Conservation (phyloP, 23 tunicate genomes). For the Ascidia mentula region DNA sequence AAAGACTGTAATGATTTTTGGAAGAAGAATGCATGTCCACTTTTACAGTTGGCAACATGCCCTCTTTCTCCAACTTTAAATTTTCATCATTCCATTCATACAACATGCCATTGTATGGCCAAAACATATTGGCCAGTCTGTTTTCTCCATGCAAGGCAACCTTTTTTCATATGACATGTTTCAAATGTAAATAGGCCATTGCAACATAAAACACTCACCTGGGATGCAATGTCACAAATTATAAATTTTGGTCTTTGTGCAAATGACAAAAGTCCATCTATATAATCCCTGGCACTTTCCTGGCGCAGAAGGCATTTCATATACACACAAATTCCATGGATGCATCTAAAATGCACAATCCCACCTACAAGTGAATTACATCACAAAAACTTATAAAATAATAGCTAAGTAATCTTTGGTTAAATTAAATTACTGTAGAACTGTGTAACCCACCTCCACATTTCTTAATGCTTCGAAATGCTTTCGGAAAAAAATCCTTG, state of each 20-base stretch:
- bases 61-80: background rate
- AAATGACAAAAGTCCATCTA: slow-evolving; percentile 14
- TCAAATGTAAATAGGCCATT: background rate
- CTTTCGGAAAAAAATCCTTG: slow-evolving; percentile 13
- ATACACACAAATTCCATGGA: slow-evolving; percentile 11
- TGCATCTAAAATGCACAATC: slow-evolving; percentile 7
- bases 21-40: background rate
- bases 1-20: background rate
- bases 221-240: slow-evolving; percentile 32
- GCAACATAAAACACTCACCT: slow-evolving; percentile 8
- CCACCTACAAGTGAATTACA: slow-evolving; percentile 13
- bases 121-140: background rate
- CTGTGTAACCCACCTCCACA: background rate
- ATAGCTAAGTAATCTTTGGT: background rate
- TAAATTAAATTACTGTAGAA: background rate
- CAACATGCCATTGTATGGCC: background rate
- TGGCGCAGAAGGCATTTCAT: slow-evolving; percentile 2
- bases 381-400: too few relatives aligned
- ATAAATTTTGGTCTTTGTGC: slow-evolving; percentile 7
- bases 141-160: background rate
- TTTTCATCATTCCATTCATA: background rate
- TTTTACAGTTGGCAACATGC: background rate
- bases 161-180: too few relatives aligned
- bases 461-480: background rate
- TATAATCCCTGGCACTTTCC: slow-evolving; percentile 23